Conservation (phyloP, 2,888 invertebrate species). For the Chrysina gloriosa region DNA sequence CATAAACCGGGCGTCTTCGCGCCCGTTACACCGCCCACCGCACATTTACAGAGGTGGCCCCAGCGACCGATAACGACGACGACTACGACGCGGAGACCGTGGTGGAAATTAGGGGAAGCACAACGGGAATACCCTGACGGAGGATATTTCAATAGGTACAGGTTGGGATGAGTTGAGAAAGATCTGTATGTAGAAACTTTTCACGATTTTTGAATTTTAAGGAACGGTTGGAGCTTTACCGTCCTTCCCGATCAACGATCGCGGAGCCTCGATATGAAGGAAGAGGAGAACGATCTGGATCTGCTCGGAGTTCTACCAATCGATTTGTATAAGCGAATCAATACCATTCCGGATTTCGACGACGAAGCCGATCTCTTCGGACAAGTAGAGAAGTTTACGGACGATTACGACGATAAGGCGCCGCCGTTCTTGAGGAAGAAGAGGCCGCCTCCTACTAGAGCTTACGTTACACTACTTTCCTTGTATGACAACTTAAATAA, state of each 20-base stretch:
- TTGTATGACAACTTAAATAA: constrained; percentile 75
- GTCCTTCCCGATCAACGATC: background rate
- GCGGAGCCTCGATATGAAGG: background rate
- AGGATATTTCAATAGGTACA: constrained; percentile 19
- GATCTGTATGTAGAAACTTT: background rate
- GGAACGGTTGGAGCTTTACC: constrained; percentile 22
- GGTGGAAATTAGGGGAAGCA: constrained; percentile 22
- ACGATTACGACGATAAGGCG: constrained; percentile 57
- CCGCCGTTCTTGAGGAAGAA: constrained; percentile 62
- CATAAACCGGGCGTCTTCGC: constrained; percentile 69
- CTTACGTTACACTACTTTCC: constrained; percentile 71
- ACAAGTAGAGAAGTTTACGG: constrained; percentile 54
- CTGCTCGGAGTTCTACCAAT: constrained; percentile 59
- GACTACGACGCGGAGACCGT: constrained; percentile 12
- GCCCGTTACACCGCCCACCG: constrained; percentile 65
- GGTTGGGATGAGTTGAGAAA: background rate
- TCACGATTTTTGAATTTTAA: background rate
- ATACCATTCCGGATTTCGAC: constrained; percentile 51
- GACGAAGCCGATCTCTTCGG: constrained; percentile 54
- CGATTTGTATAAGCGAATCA: constrained; percentile 61
- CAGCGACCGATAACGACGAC: background rate
- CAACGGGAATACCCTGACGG: background rate
- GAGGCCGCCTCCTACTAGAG: constrained; percentile 70
- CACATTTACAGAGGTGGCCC: constrained; percentile 4
- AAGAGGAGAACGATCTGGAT: constrained; percentile 50